Base-by-base conservation (phyloP, 2,888 invertebrate species). In the Thyatira batis region DNA sequence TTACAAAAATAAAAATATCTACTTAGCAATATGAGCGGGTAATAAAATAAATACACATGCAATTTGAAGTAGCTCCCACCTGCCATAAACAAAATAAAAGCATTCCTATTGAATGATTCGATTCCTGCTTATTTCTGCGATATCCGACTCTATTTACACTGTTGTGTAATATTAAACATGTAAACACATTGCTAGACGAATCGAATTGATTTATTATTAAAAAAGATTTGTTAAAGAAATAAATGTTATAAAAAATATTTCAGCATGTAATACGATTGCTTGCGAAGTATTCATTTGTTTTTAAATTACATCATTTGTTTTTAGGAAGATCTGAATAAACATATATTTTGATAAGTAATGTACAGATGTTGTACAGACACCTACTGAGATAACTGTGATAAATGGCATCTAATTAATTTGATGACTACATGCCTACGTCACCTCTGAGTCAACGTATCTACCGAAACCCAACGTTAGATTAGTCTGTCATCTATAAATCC, bases 21-120 rank as follows among this genome's bases (percentile, higher is more conserved):
- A 13, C 11, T 13, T 33, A 39, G 20, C 45, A 23, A 45, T 23
- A 25, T 5, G 3, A 46, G 3, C 23, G 45, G 13, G 45, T n/a
- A 39, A 39, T 17, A 39, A 39, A 39, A 33, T 33, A 13, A 13
- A 39, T 8, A 39, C 11, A 39, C 6, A 17, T 39, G 17, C 39
- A 2, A n/a, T 53, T 21, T 27, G 13, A 20, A 10, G 49, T 50
- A 54, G 17, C 43, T 17, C 39, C 25, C 11, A 23, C 30, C 17
- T 48, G 17, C n/a, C 27, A 27, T 48, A 48, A 48, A 48, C 20
- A 48, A 25, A 48, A 48, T 48, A 48, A 48, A 48, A 48, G 48
- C 48, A 48, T 48, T 48, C 48, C 48, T 20, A 27, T 27, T 28
- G 27, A 48, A 48, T 27, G 48, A 48, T 46, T 46, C 46, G 46